Base-by-base conservation (phyloP, 1,140 invertebrate genomes). In the Ips typographus region DNA sequence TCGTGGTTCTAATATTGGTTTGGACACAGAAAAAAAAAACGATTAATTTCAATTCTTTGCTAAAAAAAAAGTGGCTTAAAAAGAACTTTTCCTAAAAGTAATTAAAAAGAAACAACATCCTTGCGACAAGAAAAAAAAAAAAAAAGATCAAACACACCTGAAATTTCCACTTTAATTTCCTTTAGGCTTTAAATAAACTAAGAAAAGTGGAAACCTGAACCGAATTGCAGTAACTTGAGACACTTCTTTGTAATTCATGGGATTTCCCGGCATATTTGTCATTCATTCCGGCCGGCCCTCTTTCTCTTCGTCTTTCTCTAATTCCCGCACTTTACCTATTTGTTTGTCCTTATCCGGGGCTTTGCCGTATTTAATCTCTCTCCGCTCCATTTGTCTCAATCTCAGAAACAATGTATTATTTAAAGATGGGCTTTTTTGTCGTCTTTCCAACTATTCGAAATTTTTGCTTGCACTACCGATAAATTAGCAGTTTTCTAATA, bases 181-280 rank as follows among this genome's bases (percentile, higher is more conserved):
- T 72, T 72, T 70, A 67, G 73, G 71, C 73, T 72, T 73, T 71
- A 73, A 74, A 71, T 71, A 73, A 76, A 73, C 71, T 68, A 65
- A 64, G 65, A 71, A 63, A 75, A 73, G 72, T 70, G 71, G 71
- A 69, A 77, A 76, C 73, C 74, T 70, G 73, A 74, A 68, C 76
- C 73, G 74, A 76, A 77, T 75, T 77, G 73, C 74, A 72, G 76
- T 77, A 77, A 77, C 75, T 73, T 70, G 75, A 78, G 77, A 77
- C 77, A 75, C 77, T 78, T 73, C 75, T 78, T 79, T 77, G 78
- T 78, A 79, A 79, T 79, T 79, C 77, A 79, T 79, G 73, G 77
- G 75, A 77, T 79, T 79, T 79, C 72, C 70, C 67, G 75, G 74
- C 78, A 76, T 79, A 79, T 79, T 79, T 79, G 77, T 77, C 77